Evolutionary conservation across 2,113 vertebrate species (phyloP).

Genomic region (Lipotes vexillifer): DNA sequence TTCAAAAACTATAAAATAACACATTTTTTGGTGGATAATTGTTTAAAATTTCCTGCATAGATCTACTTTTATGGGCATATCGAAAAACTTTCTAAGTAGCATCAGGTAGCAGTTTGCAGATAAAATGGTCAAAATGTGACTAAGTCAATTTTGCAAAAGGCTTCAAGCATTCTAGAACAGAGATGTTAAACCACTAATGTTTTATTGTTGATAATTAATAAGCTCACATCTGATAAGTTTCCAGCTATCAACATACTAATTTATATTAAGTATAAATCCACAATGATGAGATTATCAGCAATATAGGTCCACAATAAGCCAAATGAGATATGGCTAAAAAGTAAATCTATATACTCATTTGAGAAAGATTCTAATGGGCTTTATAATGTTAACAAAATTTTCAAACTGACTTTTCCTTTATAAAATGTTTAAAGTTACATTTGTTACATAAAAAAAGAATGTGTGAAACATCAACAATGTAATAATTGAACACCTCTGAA

Average conservation of each 20-base stretch:
- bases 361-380: neutral
- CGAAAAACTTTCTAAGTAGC: neutral
- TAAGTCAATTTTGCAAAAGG: constrained; percentile 2
- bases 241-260: neutral
- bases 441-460: neutral
- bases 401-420: neutral
- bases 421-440: neutral
- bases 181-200: neutral
- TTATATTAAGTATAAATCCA: neutral
- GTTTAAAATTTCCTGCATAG: neutral
- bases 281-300: neutral
- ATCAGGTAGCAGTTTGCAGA: neutral
- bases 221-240: neutral
- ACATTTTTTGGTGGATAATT: neutral
- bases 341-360: neutral
- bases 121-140: neutral
- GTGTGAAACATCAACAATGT: neutral
- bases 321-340: neutral
- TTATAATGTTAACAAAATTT: neutral
- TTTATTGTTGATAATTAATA: constrained; percentile 8
- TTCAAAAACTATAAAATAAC: neutral
- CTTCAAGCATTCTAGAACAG: neutral
- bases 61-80: neutral
- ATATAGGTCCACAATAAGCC: neutral
- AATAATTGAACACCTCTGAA: neutral